Percentiles rank a stretch among this genome's conserved stretches.
Conservation (phyloP, 2,888 invertebrate species). For the Elegia similella region DNA sequence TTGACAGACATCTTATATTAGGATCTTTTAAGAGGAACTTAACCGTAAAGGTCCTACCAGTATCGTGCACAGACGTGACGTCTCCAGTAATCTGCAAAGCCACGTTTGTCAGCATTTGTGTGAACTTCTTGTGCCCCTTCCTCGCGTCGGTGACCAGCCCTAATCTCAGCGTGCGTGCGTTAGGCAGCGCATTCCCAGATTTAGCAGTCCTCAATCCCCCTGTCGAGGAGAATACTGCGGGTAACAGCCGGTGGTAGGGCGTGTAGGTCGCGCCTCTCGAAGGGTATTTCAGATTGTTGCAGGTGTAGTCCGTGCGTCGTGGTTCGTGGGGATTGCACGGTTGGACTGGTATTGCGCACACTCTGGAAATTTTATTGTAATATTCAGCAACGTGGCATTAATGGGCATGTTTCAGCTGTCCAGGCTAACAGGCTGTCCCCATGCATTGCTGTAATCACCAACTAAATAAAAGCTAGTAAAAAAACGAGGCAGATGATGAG, state of each 20-base stretch:
- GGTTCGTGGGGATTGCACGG: constrained; percentile 28
- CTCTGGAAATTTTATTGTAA: constrained; percentile 22
- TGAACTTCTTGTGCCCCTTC: constrained; percentile 14
- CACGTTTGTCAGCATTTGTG: constrained; percentile 18
- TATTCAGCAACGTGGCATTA: too few relatives aligned
- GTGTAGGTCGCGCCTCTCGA: constrained; percentile 30
- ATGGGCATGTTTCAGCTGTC: too few relatives aligned
- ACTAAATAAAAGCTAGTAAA: too few relatives aligned
- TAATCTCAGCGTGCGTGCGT: constrained; percentile 18
- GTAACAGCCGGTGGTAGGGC: constrained; percentile 33
- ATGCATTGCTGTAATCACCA: too few relatives aligned
- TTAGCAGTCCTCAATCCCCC: constrained; percentile 24
- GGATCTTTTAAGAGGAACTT: too few relatives aligned
- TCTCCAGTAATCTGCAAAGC: constrained; percentile 31
- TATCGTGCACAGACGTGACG: constrained; percentile 35
- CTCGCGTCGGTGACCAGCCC: constrained; percentile 23
- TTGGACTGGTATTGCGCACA: constrained; percentile 32
- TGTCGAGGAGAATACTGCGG: constrained; percentile 25
- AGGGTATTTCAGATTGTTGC: constrained; percentile 34
- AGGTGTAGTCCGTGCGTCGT: constrained; percentile 30
- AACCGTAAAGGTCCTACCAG: constrained; percentile 12
- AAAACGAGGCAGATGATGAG: too few relatives aligned
- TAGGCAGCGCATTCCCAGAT: constrained; percentile 30
- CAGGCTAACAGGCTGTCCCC: too few relatives aligned
- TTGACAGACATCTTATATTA: too few relatives aligned